Evolutionary conservation across 2,888 invertebrate genomes (phyloP).

Genomic region (Rhagium mordax): DNA sequence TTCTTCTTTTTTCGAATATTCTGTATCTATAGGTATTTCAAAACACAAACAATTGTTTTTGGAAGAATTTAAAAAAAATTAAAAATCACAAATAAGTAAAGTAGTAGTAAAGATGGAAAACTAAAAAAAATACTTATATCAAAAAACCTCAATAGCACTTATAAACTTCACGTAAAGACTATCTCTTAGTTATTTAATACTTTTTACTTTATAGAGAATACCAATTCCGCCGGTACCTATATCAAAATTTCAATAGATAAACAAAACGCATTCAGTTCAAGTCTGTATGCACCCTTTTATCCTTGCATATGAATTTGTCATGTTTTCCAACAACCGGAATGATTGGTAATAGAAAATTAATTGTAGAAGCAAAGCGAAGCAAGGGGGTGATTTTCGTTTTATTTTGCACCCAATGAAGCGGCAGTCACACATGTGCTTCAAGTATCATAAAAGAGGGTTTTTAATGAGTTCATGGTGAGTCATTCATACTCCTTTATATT

Average conservation of each 20-base stretch:
- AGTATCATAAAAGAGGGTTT: conserved; percentile 53
- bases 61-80: no score
- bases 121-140: no score
- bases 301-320: conserved; percentile 45
- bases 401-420: conserved; percentile 52
- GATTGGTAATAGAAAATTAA: conserved; percentile 55
- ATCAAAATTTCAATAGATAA: conserved; percentile 8
- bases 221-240: background rate
- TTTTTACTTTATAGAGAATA: background rate
- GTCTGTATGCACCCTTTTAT: conserved; percentile 36
- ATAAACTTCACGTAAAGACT: no score
- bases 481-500: conserved; percentile 52
- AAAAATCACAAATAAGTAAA: no score
- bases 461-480: conserved; percentile 55
- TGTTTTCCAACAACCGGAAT: conserved; percentile 48
- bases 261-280: conserved; percentile 12
- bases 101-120: no score
- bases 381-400: conserved; percentile 53
- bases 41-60: no score
- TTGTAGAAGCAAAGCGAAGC: conserved; percentile 42
- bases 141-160: no score
- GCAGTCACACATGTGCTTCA: conserved; percentile 53
- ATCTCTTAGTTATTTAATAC: background rate
- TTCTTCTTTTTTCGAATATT: no score
- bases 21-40: no score